A percentile compares a stretch with the other conserved stretches of the same genome.
Conservation (phyloP, 2,888 invertebrate species). For the Amblyjoppa proteus region DNA sequence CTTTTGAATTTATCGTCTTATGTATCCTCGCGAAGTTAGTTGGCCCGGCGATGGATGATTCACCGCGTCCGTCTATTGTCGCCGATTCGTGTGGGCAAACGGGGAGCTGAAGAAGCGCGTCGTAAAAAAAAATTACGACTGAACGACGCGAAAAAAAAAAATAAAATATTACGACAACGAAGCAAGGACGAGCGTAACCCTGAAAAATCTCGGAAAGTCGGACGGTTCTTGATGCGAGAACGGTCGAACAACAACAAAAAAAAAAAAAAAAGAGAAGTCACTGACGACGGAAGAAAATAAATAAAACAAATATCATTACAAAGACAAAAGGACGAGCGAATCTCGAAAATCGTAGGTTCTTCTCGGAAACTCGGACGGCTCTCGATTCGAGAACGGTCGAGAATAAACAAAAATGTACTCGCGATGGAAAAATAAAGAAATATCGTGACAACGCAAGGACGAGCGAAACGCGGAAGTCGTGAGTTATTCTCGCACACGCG, state of each 20-base stretch:
- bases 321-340: no score
- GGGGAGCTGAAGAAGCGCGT: background rate
- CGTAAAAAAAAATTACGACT: background rate
- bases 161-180: background rate
- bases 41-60: background rate
- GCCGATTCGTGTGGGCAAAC: background rate
- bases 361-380: background rate
- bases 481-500: background rate
- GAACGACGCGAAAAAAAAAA: background rate
- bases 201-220: background rate
- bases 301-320: background rate
- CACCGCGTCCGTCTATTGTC: background rate
- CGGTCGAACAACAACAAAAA: no score
- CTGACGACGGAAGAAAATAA: background rate
- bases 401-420: background rate
- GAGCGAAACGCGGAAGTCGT: background rate
- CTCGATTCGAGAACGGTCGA: no score
- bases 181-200: no score
- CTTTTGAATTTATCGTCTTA: background rate
- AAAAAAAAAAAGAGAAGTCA: background rate
- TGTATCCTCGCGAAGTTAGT: background rate
- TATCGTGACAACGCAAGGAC: background rate
- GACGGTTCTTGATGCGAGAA: slow-evolving; percentile 12
- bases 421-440: background rate
- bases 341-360: background rate